phyloP scores from a whole-genome alignment of 2,797 vertebrate species.

The Xiphorhynchus erythropygius region DNA sequence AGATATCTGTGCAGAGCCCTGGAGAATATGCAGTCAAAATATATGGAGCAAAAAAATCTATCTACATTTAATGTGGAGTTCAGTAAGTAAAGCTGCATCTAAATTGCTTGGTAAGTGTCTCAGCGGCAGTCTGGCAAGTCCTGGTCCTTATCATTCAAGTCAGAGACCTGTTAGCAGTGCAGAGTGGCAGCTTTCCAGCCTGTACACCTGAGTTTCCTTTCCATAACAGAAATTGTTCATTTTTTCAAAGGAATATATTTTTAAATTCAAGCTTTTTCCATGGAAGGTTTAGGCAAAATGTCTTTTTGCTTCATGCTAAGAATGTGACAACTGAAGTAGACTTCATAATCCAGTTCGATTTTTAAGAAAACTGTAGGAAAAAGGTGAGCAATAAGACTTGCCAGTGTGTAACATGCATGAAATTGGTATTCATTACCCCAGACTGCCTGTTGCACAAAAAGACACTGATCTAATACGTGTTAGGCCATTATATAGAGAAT shows the following conservation, averaged over 20 bases:
- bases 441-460: conserved; percentile 45
- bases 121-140: not conserved
- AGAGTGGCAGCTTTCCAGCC: not conserved
- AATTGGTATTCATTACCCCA: conserved; percentile 66
- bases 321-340: not conserved
- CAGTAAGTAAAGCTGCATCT: conserved; percentile 32
- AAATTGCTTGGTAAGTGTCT: conserved; percentile 41
- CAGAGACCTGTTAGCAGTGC: not conserved
- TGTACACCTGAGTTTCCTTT: not conserved
- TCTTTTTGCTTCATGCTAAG: not conserved
- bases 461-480: conserved; percentile 59
- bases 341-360: not conserved
- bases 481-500: conserved; percentile 33
- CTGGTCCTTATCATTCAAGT: conserved; percentile 19
- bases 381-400: conserved; percentile 34
- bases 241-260: conserved; percentile 11
- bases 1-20: not conserved
- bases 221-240: not conserved
- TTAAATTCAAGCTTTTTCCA: not conserved
- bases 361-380: conserved; percentile 24
- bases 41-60: conserved; percentile 38
- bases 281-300: not conserved
- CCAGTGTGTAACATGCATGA: conserved; percentile 60
- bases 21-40: conserved; percentile 23
- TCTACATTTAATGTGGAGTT: conserved; percentile 25